Conservation (phyloP, 2,113 vertebrate genomes). For the Oncorhynchus keta region DNA sequence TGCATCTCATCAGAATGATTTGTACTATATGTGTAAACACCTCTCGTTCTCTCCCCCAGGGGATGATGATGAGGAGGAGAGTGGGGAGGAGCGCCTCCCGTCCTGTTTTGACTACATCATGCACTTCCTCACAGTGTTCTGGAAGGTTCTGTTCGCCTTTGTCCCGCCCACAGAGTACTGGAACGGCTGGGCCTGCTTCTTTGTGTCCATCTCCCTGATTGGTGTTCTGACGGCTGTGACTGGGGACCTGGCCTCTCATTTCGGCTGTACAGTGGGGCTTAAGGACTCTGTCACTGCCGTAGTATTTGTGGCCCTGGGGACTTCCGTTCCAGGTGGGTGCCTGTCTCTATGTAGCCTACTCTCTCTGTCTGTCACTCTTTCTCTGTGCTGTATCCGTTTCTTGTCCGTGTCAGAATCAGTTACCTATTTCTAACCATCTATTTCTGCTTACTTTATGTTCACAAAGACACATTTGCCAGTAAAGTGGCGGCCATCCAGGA, state of each 20-base stretch:
- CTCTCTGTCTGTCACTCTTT: not conserved
- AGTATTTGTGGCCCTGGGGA: conserved; percentile 83
- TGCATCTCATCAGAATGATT: too few species aligned
- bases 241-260: conserved; percentile 81
- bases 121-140: conserved; percentile 87
- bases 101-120: conserved; percentile 87
- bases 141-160: conserved; percentile 85
- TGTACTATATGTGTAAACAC: not conserved
- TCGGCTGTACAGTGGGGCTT: conserved; percentile 82
- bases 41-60: conserved; percentile 56
- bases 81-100: conserved; percentile 78
- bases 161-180: conserved; percentile 84
- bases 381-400: not conserved
- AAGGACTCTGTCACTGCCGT: conserved; percentile 84
- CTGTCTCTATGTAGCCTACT: conserved; percentile 2
- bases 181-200: conserved; percentile 85
- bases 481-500: conserved; percentile 85
- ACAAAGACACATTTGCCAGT: conserved; percentile 81
- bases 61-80: conserved; percentile 82
- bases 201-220: conserved; percentile 81
- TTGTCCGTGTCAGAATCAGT: not conserved
- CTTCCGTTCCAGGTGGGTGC: conserved; percentile 81
- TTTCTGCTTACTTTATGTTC: not conserved
- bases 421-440: not conserved
- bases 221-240: conserved; percentile 80